Evolutionary conservation across 2,888 invertebrate species (phyloP).

Genomic region (Ennomos quercinarius): DNA sequence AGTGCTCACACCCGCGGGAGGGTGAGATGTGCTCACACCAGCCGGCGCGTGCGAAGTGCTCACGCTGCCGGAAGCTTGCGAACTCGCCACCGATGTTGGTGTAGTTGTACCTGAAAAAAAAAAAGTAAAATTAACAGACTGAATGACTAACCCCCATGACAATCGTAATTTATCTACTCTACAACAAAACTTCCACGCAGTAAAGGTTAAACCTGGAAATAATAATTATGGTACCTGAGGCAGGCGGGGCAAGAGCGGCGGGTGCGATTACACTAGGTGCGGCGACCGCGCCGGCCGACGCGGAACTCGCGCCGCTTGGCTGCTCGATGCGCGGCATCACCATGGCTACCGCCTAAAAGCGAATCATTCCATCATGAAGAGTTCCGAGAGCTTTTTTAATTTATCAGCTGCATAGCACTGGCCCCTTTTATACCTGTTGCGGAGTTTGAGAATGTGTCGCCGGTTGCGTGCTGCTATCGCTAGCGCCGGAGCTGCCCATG

Average conservation of each 20-base stretch:
- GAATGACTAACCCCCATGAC: too few relatives aligned
- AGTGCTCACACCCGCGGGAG: slow-evolving; percentile 54
- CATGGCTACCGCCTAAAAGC: slow-evolving; percentile 87
- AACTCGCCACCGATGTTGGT: slow-evolving; percentile 52
- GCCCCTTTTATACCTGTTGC: slow-evolving; percentile 63
- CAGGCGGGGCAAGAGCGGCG: slow-evolving; percentile 53
- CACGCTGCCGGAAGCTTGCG: slow-evolving; percentile 58
- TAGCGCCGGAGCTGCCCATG: slow-evolving; percentile 75
- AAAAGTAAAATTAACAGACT: neutral
- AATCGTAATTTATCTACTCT: too few relatives aligned
- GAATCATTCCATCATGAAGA: neutral
- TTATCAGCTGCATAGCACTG: too few relatives aligned
- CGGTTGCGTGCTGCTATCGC: slow-evolving; percentile 74
- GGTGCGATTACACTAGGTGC: slow-evolving; percentile 47
- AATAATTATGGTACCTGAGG: slow-evolving; percentile 45
- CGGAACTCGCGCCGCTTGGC: slow-evolving; percentile 70
- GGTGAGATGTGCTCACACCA: slow-evolving; percentile 48
- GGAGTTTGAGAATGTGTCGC: slow-evolving; percentile 76
- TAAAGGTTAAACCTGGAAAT: too few relatives aligned
- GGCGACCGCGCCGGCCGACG: slow-evolving; percentile 51
- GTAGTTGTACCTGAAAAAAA: slow-evolving; percentile 39
- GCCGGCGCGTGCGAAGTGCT: slow-evolving; percentile 56
- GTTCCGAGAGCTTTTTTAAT: too few relatives aligned
- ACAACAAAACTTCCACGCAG: too few relatives aligned
- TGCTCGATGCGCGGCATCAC: slow-evolving; percentile 90